Evolutionary conservation across 2,888 invertebrate species (phyloP), one percentile per base, ranked within the genome.

Genomic region (Phasia obesa): DNA sequence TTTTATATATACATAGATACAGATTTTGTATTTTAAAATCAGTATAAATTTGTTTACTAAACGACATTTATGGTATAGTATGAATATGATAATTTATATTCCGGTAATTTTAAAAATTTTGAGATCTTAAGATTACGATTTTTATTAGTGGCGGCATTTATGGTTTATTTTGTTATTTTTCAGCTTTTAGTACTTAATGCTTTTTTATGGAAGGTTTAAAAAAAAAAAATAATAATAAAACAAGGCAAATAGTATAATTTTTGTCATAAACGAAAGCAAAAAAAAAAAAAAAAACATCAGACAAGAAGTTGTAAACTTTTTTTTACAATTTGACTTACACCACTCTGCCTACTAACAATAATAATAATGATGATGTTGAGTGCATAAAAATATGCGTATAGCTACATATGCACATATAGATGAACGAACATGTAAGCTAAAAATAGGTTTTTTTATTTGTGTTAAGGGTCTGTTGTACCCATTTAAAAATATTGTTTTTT

Each of bases 121-220:
- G 27, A 49, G 13, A 15, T 62, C 69, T 57, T 21, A 38, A 75
- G 49, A 55, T 51, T 81, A 49, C 35, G 69, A 70, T 76, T 75
- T 71, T 79, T 79, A 83, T 75, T 79, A 55, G 79, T 47, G 65
- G 70, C 79, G 70, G 79, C 83, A 76, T 76, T 79, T 83, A 79
- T 79, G 70, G 51, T 79, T 83, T 21, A 53, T 53, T 69, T 59
- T 71, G 65, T 57, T 55, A 44, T 11, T 59, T 38, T 31, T 53
- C 17, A 49, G 53, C 49, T 62, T 65, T 59, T 53, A 57, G 13
- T 15, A 38, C 64, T 65, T 65, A 71, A 80, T 74, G 53, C 13
- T 49, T 77, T 76, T 81, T 65, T 70, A 67, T 81, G 81, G 76
- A 67, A 47, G 23, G 53, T 59, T 59, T 71, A 3, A 27, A 19